Base-by-base conservation (phyloP, 1,140 invertebrate genomes). In the Planococcus citri region DNA sequence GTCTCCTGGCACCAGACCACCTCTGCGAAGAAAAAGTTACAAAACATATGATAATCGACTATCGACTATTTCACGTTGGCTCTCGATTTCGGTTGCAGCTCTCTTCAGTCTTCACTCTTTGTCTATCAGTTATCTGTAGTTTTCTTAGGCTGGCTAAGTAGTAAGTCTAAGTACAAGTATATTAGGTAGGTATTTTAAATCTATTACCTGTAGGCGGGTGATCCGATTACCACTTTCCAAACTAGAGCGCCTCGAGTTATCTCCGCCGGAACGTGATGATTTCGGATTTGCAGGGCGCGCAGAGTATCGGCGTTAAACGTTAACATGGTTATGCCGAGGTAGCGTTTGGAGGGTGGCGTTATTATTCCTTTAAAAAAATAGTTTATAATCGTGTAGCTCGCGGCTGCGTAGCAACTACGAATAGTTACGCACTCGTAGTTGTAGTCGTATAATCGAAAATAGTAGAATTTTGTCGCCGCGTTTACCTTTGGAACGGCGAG, bases 301-400 rank as follows among this genome's bases (percentile, higher is more conserved):
- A 94, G 78, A 33, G 95, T 87, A 72, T 87, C 84, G 0, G 87
- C 84, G 1, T 88, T 90, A 0, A 96, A 79, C 0, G 90, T 88
- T 17, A 95, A 78, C 87, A 95, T 92, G 0, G 92, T 95, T 29
- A 95, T 86, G 27, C 93, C 93, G 70, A 95, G 84, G 77, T 90
- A 95, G 22, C 83, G 80, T 72, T 80, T 82, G 68, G 77, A 78
- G 70, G 77, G 73, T 38, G n/a, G n/a, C 41, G 41, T 17, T n/a
- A 3, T 51, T 17, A 51, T 3, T 20, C 41, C 41, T 51, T 3
- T 17, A 14, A 51, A 51, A n/a, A n/a, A n/a, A n/a, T n/a, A n/a
- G n/a, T n/a, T n/a, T n/a, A n/a, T n/a, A n/a, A n/a, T n/a, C n/a
- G n/a, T n/a, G n/a, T n/a, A n/a, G n/a, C n/a, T n/a, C n/a, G n/a